Evolutionary conservation across 2,113 vertebrate species (phyloP), one percentile per base, ranked within the genome.

Genomic region (Astur gentilis): DNA sequence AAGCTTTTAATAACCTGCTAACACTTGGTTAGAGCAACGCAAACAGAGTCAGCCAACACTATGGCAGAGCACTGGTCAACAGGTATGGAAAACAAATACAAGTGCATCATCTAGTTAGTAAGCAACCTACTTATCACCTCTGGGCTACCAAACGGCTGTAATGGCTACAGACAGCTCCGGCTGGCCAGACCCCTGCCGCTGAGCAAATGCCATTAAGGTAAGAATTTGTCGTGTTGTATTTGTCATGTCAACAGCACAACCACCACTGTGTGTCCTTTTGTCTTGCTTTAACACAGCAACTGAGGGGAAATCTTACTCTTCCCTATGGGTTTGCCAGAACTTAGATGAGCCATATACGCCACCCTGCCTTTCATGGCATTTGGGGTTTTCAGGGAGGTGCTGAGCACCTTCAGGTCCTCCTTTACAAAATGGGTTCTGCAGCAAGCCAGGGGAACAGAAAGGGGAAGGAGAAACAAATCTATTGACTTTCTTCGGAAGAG

Each of bases 11-110:
- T 65, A 76, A 61, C 25, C n/a, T 47, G 34, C 34, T 72, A 72
- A 45, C 1, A 1, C 26, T 81, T 0, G 0, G 18, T 47, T 29
- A 29, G 69, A 89, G n/a, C 58, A 77, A 52, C 4, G 9, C 80
- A 75, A 85, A 79, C 27, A 65, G 62, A 52, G 52, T 15, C 64
- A n/a, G 61, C 34, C 80, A 84, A 27, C 52, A 13, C 9, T 27
- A 7, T 1, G 40, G 61, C 85, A 66, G 16, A 84, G 69, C 57
- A 7, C n/a, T 21, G n/a, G n/a, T 34, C 80, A 62, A 25, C 23
- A 54, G 67, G 38, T 18, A 10, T 34, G 84, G 76, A 88, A 79
- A 72, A 71, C 78, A 95, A 89, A 79, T 26, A 58, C 61, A 83
- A 4, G 21, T 0, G 1, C 40, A 76, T 40, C 83, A 66, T 14